Evolutionary conservation across 2,888 invertebrate genomes (phyloP), one percentile per base, ranked within the genome.

Genomic region (Tiliacea aurago): DNA sequence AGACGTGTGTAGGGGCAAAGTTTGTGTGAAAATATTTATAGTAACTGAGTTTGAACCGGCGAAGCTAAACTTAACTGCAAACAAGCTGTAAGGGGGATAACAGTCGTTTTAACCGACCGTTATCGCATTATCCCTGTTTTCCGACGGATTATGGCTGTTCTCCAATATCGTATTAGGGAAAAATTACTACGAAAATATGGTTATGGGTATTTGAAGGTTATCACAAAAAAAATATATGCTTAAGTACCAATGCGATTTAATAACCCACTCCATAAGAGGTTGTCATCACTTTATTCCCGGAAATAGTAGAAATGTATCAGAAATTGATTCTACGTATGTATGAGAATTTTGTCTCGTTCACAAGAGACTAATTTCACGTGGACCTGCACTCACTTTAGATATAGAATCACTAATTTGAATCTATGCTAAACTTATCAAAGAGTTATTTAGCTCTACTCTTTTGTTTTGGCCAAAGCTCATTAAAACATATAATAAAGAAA

Each of bases 1-100:
- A 87, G 85, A 84, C 84, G 84, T 80, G 86, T 83, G 86, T 83
- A 85, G 70, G 85, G 84, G 85, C 85, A 81, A 90, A 90, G 84
- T 91, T 90, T 76, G 82, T 81, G 86, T 81, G 89, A 90, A 91
- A 91, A 92, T 92, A 91, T 92, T 91, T 91, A 90, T 89, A 86
- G 88, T 89, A 88, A 90, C 89, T 84, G 88, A 89, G 90, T 90
- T 90, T 87, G 86, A 91, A 89, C 86, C 89, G 80, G 82, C 70
- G 78, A 84, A 83, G 85, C 81, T 87, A 81, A 90, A 90, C 86
- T 86, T 85, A 81, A 80, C 83, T 71, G 81, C 86, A 88, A 90
- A 90, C 89, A 81, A 74, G 70, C 74, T 64, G 82, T 69, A 76
- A 79, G 58, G 59, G 80, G 80, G 78, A 82, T 84, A 86, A 86